Evolutionary conservation across 2,797 vertebrate genomes (phyloP).

Genomic region (Decapterus maruadsi): DNA sequence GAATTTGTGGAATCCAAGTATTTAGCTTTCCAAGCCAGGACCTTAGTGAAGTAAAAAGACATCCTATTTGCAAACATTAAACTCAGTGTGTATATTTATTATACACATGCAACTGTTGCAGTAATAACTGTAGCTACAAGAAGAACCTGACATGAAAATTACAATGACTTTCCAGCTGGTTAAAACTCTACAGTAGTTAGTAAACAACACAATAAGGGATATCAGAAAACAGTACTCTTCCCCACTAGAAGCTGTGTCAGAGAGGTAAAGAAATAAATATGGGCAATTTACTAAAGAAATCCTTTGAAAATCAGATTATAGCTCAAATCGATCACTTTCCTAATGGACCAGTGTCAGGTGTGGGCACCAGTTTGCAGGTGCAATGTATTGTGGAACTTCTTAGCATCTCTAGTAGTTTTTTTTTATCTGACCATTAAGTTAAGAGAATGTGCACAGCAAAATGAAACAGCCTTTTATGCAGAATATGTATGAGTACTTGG

Average conservation of each 20-base stretch:
- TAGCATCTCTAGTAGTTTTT: not conserved
- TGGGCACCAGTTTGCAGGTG: not conserved
- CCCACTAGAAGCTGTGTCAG: not conserved
- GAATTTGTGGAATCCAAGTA: not conserved
- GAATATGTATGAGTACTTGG: slow-evolving; percentile 13
- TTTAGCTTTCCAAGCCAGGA: not conserved
- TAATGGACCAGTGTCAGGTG: not conserved
- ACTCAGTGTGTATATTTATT: not conserved
- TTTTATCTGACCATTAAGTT: not conserved
- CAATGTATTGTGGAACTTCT: slow-evolving; percentile 11
- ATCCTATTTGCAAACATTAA: slow-evolving; percentile 1
- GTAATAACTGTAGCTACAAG: not conserved
- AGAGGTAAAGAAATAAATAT: not conserved
- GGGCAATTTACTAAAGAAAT: not conserved
- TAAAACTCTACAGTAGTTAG: not conserved
- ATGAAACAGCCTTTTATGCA: slow-evolving; percentile 18
- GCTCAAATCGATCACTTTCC: not conserved
- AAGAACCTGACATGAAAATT: not conserved
- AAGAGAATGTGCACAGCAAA: not conserved
- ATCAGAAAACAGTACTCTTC: not conserved
- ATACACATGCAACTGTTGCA: not conserved
- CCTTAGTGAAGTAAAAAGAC: not conserved
- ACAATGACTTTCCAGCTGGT: not conserved
- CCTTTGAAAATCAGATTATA: slow-evolving; percentile 20
- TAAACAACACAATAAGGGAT: not conserved